A percentile compares a stretch with the other conserved stretches of the same genome.
These are phyloP conservation scores for Anguilla obscura DNA, from an alignment of 2,797 vertebrate species.

Conservation along the genomic window DNA sequence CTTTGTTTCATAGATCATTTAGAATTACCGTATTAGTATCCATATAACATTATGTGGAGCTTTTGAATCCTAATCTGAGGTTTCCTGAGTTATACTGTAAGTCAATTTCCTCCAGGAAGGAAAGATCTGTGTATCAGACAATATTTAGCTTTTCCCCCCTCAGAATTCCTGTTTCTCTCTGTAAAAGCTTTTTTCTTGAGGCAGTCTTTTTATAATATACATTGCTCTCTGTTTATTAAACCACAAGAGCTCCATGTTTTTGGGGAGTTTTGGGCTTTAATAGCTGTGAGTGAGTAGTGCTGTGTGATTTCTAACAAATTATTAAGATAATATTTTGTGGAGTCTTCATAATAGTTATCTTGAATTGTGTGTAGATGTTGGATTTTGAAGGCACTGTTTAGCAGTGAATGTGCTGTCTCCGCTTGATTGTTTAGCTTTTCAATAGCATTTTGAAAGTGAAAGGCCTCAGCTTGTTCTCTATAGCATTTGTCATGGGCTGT, in stretches of 20 bases:
- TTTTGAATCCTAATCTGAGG: background rate
- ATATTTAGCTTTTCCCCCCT: background rate
- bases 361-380: background rate
- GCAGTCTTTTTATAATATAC: conserved; percentile 38
- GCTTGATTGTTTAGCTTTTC: background rate
- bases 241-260: conserved; percentile 29
- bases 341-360: background rate
- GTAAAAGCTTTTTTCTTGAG: conserved; percentile 28
- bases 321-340: too few relatives aligned
- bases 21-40: background rate
- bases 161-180: background rate
- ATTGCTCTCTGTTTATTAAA: conserved; percentile 17
- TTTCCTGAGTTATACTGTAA: conserved; percentile 4
- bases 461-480: background rate
- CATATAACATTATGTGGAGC: background rate
- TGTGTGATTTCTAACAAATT: too few relatives aligned
- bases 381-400: background rate
- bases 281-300: conserved; percentile 30
- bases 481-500: too few relatives aligned
- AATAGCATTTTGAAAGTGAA: background rate
- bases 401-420: too few relatives aligned
- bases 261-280: conserved; percentile 38
- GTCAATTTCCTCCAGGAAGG: conserved; percentile 11
- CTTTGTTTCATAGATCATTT: background rate
- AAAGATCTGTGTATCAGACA: background rate